Base-by-base conservation (phyloP, 2,888 invertebrate genomes). In the Tetheella fluctuosa region DNA sequence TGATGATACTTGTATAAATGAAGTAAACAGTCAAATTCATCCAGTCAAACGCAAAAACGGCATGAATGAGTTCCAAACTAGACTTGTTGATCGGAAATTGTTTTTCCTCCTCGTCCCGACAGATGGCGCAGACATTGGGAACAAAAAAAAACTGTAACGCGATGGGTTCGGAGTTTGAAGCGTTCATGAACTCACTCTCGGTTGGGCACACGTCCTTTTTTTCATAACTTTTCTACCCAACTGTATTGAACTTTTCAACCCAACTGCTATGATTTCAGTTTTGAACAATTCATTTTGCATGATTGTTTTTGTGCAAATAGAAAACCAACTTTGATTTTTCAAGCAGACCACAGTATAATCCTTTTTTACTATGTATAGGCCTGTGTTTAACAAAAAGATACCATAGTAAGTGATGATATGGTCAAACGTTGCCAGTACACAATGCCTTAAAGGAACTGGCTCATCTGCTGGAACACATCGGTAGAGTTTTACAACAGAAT, bases 141-240 rank as follows among this genome's bases (percentile, higher is more conserved):
- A 54, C 28, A 28, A 54, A 54, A n/a, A n/a, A 28, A 54, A 54
- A 54, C 13, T 28, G 6, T n/a, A 23, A 23, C 23, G 17, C 28
- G 17, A 54, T 54, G 28, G 17, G 23, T 28, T 25, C 54, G 28
- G 7, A 28, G 54, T 54, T 54, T 54, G 28, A 28, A 54, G n/a
- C 28, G 23, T 54, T 54, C 28, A 54, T 25, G 23, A 28, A 28
- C 23, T 54, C 25, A 54, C 54, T 54, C 25, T 54, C 23, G 28
- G 48, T 48, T 48, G 48, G 20, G 8, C 10, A 54, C 15, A 54
- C 15, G 15, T 28, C 28, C 28, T 54, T 25, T 54, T n/a, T 28
- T 28, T 15, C 28, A 54, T 54, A 54, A 54, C 23, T 54, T 54
- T 25, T 54, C n/a, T 54, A 53, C 8, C 23, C 54, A 54, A 54